Evolutionary conservation across 2,113 vertebrate species (phyloP).

Genomic region (Gymnorhina tibicen): DNA sequence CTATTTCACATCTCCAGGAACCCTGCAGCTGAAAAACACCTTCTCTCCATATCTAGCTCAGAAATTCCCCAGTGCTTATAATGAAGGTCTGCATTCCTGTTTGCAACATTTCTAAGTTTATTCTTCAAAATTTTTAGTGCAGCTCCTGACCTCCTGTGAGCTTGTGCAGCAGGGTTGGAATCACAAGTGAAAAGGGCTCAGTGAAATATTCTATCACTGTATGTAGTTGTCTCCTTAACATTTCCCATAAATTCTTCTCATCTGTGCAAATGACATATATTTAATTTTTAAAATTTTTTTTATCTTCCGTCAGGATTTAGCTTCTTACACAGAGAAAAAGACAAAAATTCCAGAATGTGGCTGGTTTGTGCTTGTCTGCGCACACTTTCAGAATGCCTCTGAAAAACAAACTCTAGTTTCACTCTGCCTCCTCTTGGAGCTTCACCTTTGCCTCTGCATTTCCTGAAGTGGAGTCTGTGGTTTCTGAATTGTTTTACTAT

Average conservation of each 20-base stretch:
- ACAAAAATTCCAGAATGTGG: background rate
- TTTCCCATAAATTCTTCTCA: background rate
- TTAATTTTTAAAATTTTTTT: background rate
- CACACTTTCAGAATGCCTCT: background rate
- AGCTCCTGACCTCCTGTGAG: background rate
- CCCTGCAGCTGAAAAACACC: background rate
- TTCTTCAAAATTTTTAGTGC: background rate
- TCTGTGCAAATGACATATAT: background rate
- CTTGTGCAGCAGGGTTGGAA: background rate
- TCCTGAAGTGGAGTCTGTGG: background rate
- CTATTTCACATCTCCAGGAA: background rate
- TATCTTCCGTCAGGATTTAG: background rate
- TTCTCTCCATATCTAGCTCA: background rate
- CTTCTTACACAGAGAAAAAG: background rate
- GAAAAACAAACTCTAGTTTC: background rate
- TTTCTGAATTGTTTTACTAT: background rate
- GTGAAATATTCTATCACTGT: background rate
- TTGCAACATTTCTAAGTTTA: background rate
- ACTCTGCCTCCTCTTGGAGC: background rate
- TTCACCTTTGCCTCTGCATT: conserved; percentile 34
- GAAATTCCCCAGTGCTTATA: background rate
- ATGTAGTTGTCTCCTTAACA: background rate
- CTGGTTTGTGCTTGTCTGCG: background rate
- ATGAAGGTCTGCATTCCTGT: background rate
- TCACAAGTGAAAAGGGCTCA: background rate